These are phyloP conservation scores for Argyra leucocephala DNA, from an alignment of 2,888 invertebrate species.

Conservation along the genomic window DNA sequence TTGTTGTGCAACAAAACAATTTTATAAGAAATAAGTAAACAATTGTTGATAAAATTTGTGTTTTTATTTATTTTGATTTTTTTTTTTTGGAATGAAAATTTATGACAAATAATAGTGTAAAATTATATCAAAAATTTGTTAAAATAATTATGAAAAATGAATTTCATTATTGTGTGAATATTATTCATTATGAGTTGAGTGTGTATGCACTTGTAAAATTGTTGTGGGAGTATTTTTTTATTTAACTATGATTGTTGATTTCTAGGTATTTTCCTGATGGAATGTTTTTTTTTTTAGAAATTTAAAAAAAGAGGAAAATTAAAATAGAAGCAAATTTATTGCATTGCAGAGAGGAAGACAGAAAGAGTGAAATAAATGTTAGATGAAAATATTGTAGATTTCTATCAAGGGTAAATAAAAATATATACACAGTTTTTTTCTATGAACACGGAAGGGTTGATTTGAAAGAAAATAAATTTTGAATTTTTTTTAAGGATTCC, in stretches of 20 bases:
- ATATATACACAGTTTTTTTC: too few relatives aligned
- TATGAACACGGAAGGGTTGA: too few relatives aligned
- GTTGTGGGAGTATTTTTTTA: background rate
- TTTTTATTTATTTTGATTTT: too few relatives aligned
- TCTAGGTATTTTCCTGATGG: background rate
- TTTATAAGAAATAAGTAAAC: too few relatives aligned
- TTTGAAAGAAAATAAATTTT: too few relatives aligned
- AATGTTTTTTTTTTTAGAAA: background rate
- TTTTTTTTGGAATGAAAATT: background rate
- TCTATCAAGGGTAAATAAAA: background rate
- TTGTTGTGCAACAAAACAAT: too few relatives aligned
- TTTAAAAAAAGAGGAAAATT: too few relatives aligned
- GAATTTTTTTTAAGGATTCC: background rate
- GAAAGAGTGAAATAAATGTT: background rate
- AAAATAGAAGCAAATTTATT: background rate
- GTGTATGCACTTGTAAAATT: too few relatives aligned
- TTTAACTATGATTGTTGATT: background rate
- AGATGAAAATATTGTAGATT: background rate
- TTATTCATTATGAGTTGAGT: too few relatives aligned
- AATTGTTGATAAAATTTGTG: too few relatives aligned
- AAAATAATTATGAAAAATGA: background rate
- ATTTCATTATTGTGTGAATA: background rate
- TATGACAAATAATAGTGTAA: constrained; percentile 2
- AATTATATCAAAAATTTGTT: constrained; percentile 6
- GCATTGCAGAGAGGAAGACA: background rate